Base-by-base conservation (phyloP, 1,140 invertebrate species). In the Eumeta japonica region DNA sequence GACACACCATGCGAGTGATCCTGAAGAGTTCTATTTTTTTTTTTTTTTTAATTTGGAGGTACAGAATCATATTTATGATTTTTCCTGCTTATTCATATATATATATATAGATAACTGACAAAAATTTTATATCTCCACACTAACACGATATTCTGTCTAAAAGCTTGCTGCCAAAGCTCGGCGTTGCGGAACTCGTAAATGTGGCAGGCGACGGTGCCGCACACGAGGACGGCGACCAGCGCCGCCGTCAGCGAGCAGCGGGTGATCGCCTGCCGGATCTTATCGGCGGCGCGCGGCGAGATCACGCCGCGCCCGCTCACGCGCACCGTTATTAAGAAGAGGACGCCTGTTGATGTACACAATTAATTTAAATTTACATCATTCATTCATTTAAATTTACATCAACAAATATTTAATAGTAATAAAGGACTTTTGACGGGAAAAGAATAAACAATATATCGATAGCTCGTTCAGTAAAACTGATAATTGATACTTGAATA, bases 241-340 rank as follows among this genome's bases (percentile, higher is more conserved):
- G 87, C 61, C 0, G 85, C 83, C 50, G 90, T 91, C 1, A 88
- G 60, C 2, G 84, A 84, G 71, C 92, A 86, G 40, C 89, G 79
- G 3, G 90, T 81, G 28, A 93, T 92, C 10, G 87, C 90, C 40
- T 87, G 82, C 36, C 84, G 82, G 44, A 94, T 91, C 75, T 92
- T 90, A 36, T 84, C 81, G 36, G 84, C 87, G 0, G 88, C 89
- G 46, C 85, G 82, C 39, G 85, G 81, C 1, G 88, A 89, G 47
- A 93, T 88, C 15, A 92, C 84, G 45, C 90, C 87, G 41, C 85
- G 84, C 41, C 88, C 87, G 18, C 84, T 86, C 38, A 88, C 85
- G 48, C 88, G 89, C 17, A 93, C 73, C 36, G 81, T 81, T 50
- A 92, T 83, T 17, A 94, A 67, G 4, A 85, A 88, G 19, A 86